Evolutionary conservation across 1,140 invertebrate species (phyloP).

Genomic region (Armadillidium nasatum): DNA sequence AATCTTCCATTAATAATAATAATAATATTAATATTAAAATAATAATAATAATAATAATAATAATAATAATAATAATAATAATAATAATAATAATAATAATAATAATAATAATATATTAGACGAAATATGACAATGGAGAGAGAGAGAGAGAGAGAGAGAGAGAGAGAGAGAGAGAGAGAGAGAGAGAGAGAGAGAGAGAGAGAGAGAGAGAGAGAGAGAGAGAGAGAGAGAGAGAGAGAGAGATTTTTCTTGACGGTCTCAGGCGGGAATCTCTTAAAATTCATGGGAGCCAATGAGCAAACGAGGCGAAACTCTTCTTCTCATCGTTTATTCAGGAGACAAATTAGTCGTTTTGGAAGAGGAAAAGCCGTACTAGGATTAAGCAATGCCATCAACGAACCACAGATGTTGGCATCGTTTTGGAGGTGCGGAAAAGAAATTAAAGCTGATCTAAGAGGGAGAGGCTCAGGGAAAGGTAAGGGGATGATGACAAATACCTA

Average conservation of each 20-base stretch:
- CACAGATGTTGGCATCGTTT: background rate
- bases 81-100: no score
- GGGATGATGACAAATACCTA: no score
- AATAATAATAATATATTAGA: no score
- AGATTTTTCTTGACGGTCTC: background rate
- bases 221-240: conserved; percentile 11
- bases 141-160: no score
- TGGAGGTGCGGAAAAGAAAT: background rate
- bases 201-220: conserved; percentile 11
- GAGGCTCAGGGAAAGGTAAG: background rate
- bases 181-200: background rate
- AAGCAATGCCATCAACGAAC: conserved; percentile 7
- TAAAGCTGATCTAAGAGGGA: background rate
- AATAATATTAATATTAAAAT: no score
- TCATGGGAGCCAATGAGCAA: background rate
- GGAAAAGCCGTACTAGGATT: background rate
- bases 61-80: no score
- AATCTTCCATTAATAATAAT: no score
- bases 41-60: no score
- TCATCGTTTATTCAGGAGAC: conserved; percentile 12
- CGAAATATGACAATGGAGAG: no score
- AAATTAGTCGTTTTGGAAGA: background rate
- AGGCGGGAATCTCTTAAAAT: conserved; percentile 2
- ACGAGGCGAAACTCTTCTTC: background rate
- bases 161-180: no score